phyloP scores from a whole-genome alignment of 2,888 invertebrate genomes.

The Oasisia sp. region DNA sequence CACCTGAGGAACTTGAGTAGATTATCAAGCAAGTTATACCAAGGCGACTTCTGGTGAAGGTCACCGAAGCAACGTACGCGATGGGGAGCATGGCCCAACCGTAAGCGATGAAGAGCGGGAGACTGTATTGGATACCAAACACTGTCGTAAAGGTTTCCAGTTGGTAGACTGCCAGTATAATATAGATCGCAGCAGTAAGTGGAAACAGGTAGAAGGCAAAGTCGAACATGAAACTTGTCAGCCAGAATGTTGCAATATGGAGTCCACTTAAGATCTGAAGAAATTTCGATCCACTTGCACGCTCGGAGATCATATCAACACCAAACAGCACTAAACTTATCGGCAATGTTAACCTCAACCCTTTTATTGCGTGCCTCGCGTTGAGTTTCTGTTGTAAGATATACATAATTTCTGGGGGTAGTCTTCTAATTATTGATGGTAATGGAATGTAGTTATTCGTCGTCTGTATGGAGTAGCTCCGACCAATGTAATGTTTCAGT shows the following conservation, averaged over 20 bases:
- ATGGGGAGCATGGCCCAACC: conserved; percentile 74
- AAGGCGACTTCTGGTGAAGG: conserved; percentile 68
- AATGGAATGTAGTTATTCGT: neutral
- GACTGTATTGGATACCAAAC: conserved; percentile 39
- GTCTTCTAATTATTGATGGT: neutral
- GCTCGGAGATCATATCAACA: neutral
- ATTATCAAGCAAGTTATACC: neutral
- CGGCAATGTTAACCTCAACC: neutral
- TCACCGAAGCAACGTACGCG: conserved; percentile 75
- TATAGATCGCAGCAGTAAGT: neutral
- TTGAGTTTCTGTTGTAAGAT: neutral
- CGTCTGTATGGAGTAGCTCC: neutral
- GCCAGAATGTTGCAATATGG: neutral
- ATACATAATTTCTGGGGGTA: too few species aligned
- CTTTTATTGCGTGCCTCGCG: neutral
- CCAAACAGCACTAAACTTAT: neutral
- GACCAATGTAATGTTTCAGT: neutral
- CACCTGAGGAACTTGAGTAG: neutral
- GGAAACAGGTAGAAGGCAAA: neutral
- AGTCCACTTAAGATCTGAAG: neutral
- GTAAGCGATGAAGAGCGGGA: conserved; percentile 71
- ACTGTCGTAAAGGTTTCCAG: neutral
- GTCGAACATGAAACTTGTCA: neutral
- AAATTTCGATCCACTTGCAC: neutral
- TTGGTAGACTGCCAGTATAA: neutral